Base-by-base conservation (phyloP, 1,140 invertebrate genomes). In the Conus betulinus region DNA sequence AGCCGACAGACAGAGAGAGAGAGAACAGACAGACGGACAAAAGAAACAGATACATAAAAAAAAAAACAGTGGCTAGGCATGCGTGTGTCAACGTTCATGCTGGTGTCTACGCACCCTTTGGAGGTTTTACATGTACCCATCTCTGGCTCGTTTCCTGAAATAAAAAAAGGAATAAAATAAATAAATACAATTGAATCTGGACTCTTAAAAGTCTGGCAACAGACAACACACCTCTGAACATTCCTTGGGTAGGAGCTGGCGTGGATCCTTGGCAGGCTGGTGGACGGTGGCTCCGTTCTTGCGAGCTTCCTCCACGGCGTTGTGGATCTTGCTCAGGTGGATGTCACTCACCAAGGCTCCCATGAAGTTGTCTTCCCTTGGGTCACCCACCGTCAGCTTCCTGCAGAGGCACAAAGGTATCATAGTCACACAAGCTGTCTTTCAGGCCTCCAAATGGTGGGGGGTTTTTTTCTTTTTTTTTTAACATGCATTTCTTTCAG, bases 281-380 rank as follows among this genome's bases (percentile, higher is more conserved):
- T 93, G 76, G 85, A 96, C 92, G 52, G 90, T 93, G 27, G 93
- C 93, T 27, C 94, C 94, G 85, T 94, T 92, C 84, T 93, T 85
- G 67, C 90, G 90, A 0, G 95, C 95, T 8, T 94, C 81, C 27
- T 95, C 90, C 55, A 96, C 92, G 90, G 96, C 96, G 23, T 91
- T 89, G 88, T 93, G 91, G 6, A 97, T 96, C 91, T 96, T 97
- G n/a, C 95, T 94, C 25, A 95, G 93, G 92, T 97, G 96, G 76
- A 94, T 91, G 89, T 95, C 93, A 85, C 96, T 96, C 85, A 96
- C 95, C 20, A 97, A 90, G 7, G 96, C 95, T 11, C 96, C 96
- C 90, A 96, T 93, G 85, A 95, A 95, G 0, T 93, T 94, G 4
- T 94, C 93, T 8, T 95, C 92, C 81, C 90, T 92, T 0, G 96